Conservation (phyloP, 2,113 vertebrate genomes). For the Cynoglossus semilaevis region DNA sequence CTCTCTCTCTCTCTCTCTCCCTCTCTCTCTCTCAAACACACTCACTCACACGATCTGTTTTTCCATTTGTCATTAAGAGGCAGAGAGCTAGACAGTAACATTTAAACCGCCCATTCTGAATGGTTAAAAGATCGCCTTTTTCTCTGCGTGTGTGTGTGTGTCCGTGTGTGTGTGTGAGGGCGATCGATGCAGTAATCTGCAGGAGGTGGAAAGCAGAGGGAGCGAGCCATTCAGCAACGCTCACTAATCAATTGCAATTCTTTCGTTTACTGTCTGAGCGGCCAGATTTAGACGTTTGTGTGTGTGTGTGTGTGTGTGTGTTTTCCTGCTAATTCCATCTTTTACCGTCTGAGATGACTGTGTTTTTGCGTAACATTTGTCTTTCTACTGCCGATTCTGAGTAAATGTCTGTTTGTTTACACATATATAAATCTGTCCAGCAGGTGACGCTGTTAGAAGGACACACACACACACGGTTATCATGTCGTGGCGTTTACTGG, state of each 20-base stretch:
- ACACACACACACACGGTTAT: too few species aligned
- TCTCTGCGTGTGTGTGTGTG: conserved; percentile 36
- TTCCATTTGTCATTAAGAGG: conserved; percentile 62
- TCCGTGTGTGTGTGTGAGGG: conserved; percentile 9
- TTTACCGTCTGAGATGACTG: too few species aligned
- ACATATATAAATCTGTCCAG: too few species aligned
- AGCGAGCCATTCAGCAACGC: conserved; percentile 54
- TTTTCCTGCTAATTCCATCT: neutral
- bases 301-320: conserved; percentile 21
- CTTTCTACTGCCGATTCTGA: too few species aligned
- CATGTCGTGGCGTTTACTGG: too few species aligned
- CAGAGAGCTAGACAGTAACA: conserved; percentile 57
- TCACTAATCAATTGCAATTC: conserved; percentile 74
- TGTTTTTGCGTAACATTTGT: too few species aligned
- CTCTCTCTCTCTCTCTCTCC: neutral
- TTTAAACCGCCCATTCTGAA: conserved; percentile 57
- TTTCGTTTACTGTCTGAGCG: conserved; percentile 65
- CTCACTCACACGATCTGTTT: conserved; percentile 35
- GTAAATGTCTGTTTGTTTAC: too few species aligned
- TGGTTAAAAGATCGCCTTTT: conserved; percentile 64
- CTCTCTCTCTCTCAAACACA: conserved; percentile 31
- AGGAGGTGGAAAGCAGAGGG: conserved; percentile 60
- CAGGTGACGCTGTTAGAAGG: too few species aligned
- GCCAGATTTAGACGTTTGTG: conserved; percentile 54
- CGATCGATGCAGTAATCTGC: conserved; percentile 72